A percentile compares a stretch with the other conserved stretches of the same genome.
Conservation (phyloP, 2,888 invertebrate species). For the Lamellibrachia satsuma region DNA sequence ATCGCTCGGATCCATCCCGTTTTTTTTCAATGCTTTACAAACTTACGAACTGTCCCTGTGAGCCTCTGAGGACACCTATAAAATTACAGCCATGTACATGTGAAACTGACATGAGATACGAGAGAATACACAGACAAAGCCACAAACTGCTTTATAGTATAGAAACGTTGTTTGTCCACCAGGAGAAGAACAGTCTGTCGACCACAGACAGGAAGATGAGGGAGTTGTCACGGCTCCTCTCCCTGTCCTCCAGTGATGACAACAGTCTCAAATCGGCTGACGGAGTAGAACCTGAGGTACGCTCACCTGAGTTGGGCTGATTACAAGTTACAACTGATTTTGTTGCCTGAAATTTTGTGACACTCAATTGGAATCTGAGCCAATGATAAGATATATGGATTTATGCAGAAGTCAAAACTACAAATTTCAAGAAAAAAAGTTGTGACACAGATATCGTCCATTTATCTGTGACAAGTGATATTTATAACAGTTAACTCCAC, state of each 20-base stretch:
- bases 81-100: no score
- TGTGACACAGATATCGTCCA: neutral
- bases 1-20: no score
- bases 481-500: neutral
- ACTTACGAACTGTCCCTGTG: no score
- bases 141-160: no score
- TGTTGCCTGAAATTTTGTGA: no score
- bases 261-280: slow-evolving; percentile 65
- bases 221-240: slow-evolving; percentile 31
- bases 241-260: neutral
- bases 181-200: slow-evolving; percentile 33
- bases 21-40: no score
- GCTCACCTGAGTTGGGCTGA: neutral
- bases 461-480: neutral
- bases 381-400: no score
- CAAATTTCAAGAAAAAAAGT: neutral
- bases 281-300: slow-evolving; percentile 14
- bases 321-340: neutral
- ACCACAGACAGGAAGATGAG: slow-evolving; percentile 33
- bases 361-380: no score
- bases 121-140: no score
- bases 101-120: no score
- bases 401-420: no score
- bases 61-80: no score
- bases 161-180: neutral